phyloP scores from a whole-genome alignment of 2,888 invertebrate species.

The Diaprepes abbreviatus region DNA sequence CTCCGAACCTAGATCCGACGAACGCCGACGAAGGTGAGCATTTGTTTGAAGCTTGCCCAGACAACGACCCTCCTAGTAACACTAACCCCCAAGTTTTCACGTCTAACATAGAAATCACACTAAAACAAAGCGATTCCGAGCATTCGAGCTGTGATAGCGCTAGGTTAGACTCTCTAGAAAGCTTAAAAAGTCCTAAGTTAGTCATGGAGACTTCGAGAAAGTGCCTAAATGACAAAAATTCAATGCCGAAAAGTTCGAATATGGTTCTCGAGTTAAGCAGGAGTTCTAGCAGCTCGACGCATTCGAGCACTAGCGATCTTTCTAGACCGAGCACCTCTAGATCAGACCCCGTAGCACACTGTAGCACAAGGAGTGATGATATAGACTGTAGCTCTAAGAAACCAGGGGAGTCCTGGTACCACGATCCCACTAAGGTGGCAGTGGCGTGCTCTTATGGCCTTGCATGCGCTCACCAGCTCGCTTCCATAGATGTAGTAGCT shows the following conservation, averaged over 20 bases:
- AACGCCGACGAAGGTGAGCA: conserved; percentile 63
- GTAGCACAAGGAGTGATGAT: conserved; percentile 9
- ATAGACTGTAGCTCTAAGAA: conserved; percentile 16
- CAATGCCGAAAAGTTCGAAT: conserved; percentile 34
- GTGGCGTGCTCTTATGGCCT: conserved; percentile 84
- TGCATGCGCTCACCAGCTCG: conserved; percentile 79
- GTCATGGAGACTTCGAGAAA: conserved; percentile 59
- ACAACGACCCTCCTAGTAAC: conserved; percentile 37
- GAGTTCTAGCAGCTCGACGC: conserved; percentile 19
- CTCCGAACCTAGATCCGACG: conserved; percentile 35
- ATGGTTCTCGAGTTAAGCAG: conserved; percentile 28
- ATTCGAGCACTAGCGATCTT: conserved; percentile 6
- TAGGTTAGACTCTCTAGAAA: conserved; percentile 55
- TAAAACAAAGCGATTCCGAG: conserved; percentile 47
- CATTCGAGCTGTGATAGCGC: conserved; percentile 30
- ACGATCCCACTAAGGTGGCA: conserved; percentile 76
- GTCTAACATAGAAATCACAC: conserved; percentile 58
- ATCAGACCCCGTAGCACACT: background rate
- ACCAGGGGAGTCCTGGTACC: conserved; percentile 68
- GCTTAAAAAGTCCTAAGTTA: conserved; percentile 64
- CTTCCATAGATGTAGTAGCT: conserved; percentile 81
- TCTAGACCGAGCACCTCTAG: conserved; percentile 23
- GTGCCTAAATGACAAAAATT: conserved; percentile 33
- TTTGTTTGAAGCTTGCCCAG: conserved; percentile 57
- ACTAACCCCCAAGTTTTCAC: conserved; percentile 47